phyloP scores from a whole-genome alignment of 2,797 vertebrate species.

The Sitta carolinensis region DNA sequence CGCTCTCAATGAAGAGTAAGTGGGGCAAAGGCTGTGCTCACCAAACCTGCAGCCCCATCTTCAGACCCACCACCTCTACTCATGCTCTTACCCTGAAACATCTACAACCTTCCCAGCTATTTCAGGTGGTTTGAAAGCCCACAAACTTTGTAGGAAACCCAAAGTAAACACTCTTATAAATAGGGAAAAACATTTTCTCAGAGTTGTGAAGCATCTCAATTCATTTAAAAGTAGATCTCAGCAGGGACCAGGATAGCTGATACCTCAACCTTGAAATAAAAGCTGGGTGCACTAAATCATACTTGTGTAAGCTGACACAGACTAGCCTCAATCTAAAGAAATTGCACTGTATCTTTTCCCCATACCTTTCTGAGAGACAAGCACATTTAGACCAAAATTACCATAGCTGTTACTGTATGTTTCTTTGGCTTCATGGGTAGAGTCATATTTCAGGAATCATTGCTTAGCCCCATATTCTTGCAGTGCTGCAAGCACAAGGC shows the following conservation, averaged over 20 bases:
- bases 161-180: not conserved
- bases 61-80: not conserved
- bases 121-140: not conserved
- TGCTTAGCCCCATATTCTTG: not conserved
- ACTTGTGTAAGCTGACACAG: not conserved
- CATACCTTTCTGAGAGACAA: not conserved
- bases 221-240: not conserved
- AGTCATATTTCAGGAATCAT: not conserved
- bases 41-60: not conserved
- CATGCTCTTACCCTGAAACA: not conserved
- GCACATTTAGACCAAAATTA: not conserved
- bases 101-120: not conserved
- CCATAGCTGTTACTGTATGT: not conserved
- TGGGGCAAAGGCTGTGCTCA: not conserved
- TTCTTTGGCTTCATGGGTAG: not conserved
- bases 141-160: not conserved
- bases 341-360: not conserved
- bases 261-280: not conserved
- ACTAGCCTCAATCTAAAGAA: not conserved
- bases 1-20: conserved; percentile 97
- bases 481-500: not conserved
- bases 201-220: not conserved
- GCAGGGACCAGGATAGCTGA: not conserved
- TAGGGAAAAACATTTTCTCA: not conserved
- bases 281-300: not conserved